phyloP scores from a whole-genome alignment of 2,888 invertebrate genomes.

The Aphelenchoides bicaudatus region DNA sequence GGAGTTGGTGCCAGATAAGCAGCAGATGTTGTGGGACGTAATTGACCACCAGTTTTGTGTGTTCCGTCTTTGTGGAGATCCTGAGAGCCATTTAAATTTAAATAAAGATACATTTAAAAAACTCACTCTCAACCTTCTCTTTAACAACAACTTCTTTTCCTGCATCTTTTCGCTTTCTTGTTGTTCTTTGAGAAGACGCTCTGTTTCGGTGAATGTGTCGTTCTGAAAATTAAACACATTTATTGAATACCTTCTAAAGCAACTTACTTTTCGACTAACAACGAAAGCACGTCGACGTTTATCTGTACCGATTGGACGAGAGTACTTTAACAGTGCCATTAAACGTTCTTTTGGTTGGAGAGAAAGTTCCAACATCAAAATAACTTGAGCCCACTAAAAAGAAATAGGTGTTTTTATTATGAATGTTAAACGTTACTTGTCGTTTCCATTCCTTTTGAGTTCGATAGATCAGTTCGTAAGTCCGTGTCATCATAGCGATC shows the following conservation, averaged over 20 bases:
- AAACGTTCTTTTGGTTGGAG: constrained; percentile 82
- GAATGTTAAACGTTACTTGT: constrained; percentile 66
- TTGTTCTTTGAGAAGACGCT: constrained; percentile 34
- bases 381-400: constrained; percentile 88
- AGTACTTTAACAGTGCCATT: constrained; percentile 81
- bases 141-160: constrained; percentile 35
- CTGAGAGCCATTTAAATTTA: not conserved
- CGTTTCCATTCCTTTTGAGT: constrained; percentile 92
- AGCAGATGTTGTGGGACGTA: constrained; percentile 7
- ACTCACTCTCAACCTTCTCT: constrained; percentile 30
- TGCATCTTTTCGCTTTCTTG: constrained; percentile 29
- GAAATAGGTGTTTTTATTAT: constrained; percentile 66
- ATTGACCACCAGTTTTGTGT: not conserved
- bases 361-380: constrained; percentile 92
- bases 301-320: constrained; percentile 72
- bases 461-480: constrained; percentile 93
- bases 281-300: constrained; percentile 56
- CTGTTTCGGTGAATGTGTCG: constrained; percentile 33
- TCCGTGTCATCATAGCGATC: constrained; percentile 99
- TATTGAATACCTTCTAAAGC: not conserved
- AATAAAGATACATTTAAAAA: not conserved
- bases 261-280: constrained; percentile 41
- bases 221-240: constrained; percentile 21
- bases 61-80: constrained; percentile 15
- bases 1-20: constrained; percentile 9